A percentile compares a stretch with the other conserved stretches of the same genome.
Evolutionary conservation across 2,888 invertebrate genomes (phyloP).

Genomic region (Dasypolia templi): DNA sequence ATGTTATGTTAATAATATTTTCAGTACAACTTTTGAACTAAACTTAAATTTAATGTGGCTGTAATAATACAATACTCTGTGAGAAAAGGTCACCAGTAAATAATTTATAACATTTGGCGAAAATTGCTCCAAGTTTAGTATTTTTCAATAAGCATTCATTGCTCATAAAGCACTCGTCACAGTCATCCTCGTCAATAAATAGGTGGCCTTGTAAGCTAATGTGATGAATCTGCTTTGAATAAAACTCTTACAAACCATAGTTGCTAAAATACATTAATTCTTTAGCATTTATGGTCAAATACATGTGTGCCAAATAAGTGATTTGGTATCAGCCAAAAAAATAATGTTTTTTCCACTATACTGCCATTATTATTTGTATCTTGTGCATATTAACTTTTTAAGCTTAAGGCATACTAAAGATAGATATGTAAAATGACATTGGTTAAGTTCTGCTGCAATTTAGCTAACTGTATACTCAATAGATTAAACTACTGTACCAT

Average conservation of each 20-base stretch:
- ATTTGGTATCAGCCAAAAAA: neutral
- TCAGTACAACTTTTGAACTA: neutral
- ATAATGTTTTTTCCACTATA: neutral
- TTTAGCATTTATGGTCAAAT: slow-evolving; percentile 3
- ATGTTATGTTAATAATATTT: neutral
- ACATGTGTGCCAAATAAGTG: neutral
- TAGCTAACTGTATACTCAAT: neutral
- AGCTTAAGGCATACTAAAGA: neutral
- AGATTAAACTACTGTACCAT: neutral
- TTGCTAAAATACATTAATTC: slow-evolving; percentile 11
- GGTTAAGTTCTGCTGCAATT: neutral
- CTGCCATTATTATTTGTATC: neutral
- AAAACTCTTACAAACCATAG: slow-evolving; percentile 17
- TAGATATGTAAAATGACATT: neutral
- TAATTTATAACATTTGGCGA: neutral
- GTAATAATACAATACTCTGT: slow-evolving; percentile 7
- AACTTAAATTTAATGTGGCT: neutral
- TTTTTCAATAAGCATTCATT: slow-evolving; percentile 45
- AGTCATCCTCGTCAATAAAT: slow-evolving; percentile 13
- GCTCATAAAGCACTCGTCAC: slow-evolving; percentile 38
- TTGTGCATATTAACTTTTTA: neutral
- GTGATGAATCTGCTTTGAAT: slow-evolving; percentile 44
- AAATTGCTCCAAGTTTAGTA: slow-evolving; percentile 1
- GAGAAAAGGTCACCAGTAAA: slow-evolving; percentile 4
- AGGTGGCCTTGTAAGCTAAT: slow-evolving; percentile 43